Conservation (phyloP, 1,140 invertebrate species). For the Bombus superbus region DNA sequence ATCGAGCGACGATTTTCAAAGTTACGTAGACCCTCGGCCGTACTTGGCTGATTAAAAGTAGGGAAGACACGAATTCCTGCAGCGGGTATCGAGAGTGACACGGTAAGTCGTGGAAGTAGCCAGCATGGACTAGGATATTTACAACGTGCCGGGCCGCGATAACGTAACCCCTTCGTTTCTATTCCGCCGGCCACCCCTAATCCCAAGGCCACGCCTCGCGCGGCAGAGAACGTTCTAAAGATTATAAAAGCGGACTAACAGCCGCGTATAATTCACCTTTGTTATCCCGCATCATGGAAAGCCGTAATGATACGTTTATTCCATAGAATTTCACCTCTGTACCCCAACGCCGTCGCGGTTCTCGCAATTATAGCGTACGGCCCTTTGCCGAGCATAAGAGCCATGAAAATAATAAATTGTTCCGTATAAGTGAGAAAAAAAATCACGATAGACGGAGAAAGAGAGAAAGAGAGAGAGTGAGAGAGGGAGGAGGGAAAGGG, state of each 20-base stretch:
- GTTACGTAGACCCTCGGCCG: too few relatives aligned
- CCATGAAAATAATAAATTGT: slow-evolving; percentile 22
- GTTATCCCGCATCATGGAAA: slow-evolving; percentile 45
- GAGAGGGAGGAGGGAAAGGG: not conserved
- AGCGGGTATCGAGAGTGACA: not conserved
- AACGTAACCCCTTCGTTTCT: slow-evolving; percentile 33
- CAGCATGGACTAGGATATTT: slow-evolving; percentile 14
- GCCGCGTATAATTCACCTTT: slow-evolving; percentile 41
- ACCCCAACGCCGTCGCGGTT: not conserved
- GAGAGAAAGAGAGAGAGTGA: not conserved
- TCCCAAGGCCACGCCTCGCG: slow-evolving; percentile 10
- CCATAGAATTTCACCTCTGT: slow-evolving; percentile 21
- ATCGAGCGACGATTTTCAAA: too few relatives aligned
- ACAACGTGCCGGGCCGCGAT: slow-evolving; percentile 27
- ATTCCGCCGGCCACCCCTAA: slow-evolving; percentile 2
- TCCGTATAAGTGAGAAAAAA: not conserved
- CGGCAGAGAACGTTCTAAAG: slow-evolving; percentile 1
- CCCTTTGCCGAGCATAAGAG: not conserved
- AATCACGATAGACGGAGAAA: not conserved
- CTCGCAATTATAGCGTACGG: slow-evolving; percentile 1
- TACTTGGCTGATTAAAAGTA: not conserved
- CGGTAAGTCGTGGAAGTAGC: not conserved
- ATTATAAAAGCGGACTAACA: slow-evolving; percentile 25
- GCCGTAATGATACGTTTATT: slow-evolving; percentile 40
- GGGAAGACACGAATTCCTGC: not conserved